phyloP scores from a whole-genome alignment of 2,797 vertebrate genomes.

The Craterocephalus amniculus region DNA sequence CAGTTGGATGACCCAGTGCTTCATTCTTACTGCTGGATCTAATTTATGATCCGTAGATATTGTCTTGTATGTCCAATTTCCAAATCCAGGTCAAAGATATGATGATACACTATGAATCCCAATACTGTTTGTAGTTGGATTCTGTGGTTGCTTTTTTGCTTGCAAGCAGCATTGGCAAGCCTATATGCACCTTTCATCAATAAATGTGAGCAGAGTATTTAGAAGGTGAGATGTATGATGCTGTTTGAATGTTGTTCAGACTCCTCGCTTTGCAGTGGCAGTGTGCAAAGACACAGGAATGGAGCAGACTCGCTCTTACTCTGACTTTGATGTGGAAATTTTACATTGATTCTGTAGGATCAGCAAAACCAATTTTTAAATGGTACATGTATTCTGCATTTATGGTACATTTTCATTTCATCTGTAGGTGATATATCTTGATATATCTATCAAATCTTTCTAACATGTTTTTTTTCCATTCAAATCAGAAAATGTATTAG shows the following conservation, averaged over 20 bases:
- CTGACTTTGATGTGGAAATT: conserved; percentile 6
- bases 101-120: background rate
- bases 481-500: background rate
- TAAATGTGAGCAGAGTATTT: background rate
- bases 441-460: no score
- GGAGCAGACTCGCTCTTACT: background rate
- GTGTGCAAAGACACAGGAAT: background rate
- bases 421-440: background rate
- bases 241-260: background rate
- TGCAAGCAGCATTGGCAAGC: background rate
- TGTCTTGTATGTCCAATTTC: background rate
- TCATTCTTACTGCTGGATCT: no score
- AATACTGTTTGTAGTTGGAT: background rate
- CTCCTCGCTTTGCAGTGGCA: background rate
- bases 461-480: no score
- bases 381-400: background rate
- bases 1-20: no score
- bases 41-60: background rate
- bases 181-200: background rate
- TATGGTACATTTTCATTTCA: background rate
- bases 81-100: background rate
- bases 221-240: background rate
- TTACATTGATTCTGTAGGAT: background rate
- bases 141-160: background rate
- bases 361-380: background rate